Conservation (phyloP, 2,888 invertebrate genomes). For the Ochropleura leucogaster region DNA sequence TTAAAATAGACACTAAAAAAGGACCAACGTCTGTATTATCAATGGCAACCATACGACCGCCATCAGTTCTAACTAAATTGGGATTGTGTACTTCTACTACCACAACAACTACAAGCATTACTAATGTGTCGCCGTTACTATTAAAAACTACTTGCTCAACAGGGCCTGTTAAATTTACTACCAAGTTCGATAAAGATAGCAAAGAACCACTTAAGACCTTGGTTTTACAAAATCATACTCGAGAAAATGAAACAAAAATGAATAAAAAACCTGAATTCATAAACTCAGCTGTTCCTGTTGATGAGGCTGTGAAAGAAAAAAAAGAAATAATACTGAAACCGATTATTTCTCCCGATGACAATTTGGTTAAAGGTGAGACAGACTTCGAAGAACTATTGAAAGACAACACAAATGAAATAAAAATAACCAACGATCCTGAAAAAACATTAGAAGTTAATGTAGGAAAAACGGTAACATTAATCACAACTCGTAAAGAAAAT, state of each 20-base stretch:
- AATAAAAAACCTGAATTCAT: slow-evolving; percentile 51
- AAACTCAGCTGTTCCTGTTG: slow-evolving; percentile 45
- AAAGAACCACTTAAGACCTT: slow-evolving; percentile 60
- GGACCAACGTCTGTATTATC: slow-evolving; percentile 82
- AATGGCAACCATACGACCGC: slow-evolving; percentile 81
- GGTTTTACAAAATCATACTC: slow-evolving; percentile 65
- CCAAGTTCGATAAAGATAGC: slow-evolving; percentile 75
- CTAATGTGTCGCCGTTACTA: slow-evolving; percentile 84
- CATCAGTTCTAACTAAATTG: slow-evolving; percentile 81
- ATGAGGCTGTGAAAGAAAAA: slow-evolving; percentile 69
- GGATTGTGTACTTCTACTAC: slow-evolving; percentile 77
- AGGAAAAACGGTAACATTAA: slow-evolving; percentile 80
- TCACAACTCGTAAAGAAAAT: slow-evolving; percentile 66
- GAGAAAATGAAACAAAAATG: slow-evolving; percentile 56
- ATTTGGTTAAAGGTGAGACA: slow-evolving; percentile 82
- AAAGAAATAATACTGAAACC: slow-evolving; percentile 65
- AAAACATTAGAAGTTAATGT: slow-evolving; percentile 85
- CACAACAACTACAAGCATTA: slow-evolving; percentile 76
- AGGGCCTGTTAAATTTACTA: slow-evolving; percentile 74
- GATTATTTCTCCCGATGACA: slow-evolving; percentile 62
- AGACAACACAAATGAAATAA: slow-evolving; percentile 88
- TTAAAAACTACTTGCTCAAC: slow-evolving; percentile 77
- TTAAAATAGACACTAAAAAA: slow-evolving; percentile 82
- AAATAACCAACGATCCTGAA: slow-evolving; percentile 84
- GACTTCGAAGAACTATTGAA: slow-evolving; percentile 89